These are phyloP conservation scores for Drosophila prolongata DNA, from an alignment of 2,888 invertebrate genomes.

Conservation along the genomic window DNA sequence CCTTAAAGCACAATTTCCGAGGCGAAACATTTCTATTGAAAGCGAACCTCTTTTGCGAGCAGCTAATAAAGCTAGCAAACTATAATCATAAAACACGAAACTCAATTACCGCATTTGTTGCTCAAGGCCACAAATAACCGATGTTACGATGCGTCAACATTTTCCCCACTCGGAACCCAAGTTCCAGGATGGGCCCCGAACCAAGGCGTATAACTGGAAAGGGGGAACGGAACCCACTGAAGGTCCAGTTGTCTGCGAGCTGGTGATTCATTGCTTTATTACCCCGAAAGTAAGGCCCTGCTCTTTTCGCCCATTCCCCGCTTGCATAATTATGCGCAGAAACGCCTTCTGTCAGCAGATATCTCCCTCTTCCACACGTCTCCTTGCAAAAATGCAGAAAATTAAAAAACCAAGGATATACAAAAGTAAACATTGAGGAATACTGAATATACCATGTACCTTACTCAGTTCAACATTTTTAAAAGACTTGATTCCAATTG, in stretches of 20 bases:
- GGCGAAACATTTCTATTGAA: constrained; percentile 32
- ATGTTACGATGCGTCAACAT: constrained; percentile 80
- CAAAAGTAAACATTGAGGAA: not conserved
- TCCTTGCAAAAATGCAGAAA: not conserved
- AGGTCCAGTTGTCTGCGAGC: constrained; percentile 28
- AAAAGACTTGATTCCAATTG: no score
- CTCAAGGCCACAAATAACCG: constrained; percentile 78
- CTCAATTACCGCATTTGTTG: constrained; percentile 78
- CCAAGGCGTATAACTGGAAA: not conserved
- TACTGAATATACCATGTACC: not conserved
- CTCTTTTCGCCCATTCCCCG: constrained; percentile 10
- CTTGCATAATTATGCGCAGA: constrained; percentile 81
- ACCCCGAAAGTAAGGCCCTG: constrained; percentile 58
- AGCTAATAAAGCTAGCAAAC: constrained; percentile 63
- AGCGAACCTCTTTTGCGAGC: constrained; percentile 6
- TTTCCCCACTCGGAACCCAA: constrained; percentile 42
- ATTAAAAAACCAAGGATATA: not conserved
- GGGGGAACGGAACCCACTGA: constrained; percentile 10
- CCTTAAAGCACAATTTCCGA: constrained; percentile 11
- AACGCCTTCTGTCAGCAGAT: constrained; percentile 81
- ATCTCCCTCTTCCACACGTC: not conserved
- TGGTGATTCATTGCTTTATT: constrained; percentile 81
- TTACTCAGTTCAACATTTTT: no score
- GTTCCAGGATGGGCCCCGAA: constrained; percentile 2
- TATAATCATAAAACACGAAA: constrained; percentile 75